phyloP scores from a whole-genome alignment of 2,888 invertebrate species.

The Callyntrura sp. region DNA sequence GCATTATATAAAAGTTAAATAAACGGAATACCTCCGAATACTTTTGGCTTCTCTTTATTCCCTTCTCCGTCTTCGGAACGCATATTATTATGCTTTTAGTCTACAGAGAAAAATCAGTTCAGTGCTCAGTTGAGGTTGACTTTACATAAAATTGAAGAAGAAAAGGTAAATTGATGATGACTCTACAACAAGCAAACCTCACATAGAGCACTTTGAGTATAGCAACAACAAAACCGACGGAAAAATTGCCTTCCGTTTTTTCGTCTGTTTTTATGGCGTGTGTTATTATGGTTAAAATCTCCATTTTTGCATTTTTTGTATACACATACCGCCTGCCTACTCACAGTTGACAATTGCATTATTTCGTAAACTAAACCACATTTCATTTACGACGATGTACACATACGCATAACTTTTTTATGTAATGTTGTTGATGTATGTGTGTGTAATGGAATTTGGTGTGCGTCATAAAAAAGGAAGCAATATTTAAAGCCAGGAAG shows the following conservation, averaged over 20 bases:
- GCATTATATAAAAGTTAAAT: constrained; percentile 11
- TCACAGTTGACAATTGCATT: constrained; percentile 39
- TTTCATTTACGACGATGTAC: constrained; percentile 44
- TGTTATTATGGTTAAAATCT: constrained; percentile 23
- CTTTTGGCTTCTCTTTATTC: background rate
- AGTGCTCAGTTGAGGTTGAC: background rate
- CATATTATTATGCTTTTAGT: background rate
- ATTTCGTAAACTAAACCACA: constrained; percentile 42
- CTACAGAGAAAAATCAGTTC: constrained; percentile 22
- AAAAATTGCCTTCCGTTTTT: constrained; percentile 57
- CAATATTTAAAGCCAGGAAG: constrained; percentile 12
- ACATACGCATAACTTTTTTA: constrained; percentile 22
- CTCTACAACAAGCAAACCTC: background rate
- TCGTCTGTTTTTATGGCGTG: constrained; percentile 41
- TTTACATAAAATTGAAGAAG: constrained; percentile 43
- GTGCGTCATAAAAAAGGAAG: constrained; percentile 21
- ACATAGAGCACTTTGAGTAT: background rate
- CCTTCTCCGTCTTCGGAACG: background rate
- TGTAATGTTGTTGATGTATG: constrained; percentile 42
- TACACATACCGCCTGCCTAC: background rate
- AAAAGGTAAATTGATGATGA: constrained; percentile 57
- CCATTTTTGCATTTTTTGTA: constrained; percentile 13
- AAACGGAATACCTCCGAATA: background rate
- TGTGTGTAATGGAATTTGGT: constrained; percentile 42
- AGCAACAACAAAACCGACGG: background rate